These are phyloP conservation scores for Semotilus atromaculatus DNA, from an alignment of 2,797 vertebrate species.

Conservation along the genomic window DNA sequence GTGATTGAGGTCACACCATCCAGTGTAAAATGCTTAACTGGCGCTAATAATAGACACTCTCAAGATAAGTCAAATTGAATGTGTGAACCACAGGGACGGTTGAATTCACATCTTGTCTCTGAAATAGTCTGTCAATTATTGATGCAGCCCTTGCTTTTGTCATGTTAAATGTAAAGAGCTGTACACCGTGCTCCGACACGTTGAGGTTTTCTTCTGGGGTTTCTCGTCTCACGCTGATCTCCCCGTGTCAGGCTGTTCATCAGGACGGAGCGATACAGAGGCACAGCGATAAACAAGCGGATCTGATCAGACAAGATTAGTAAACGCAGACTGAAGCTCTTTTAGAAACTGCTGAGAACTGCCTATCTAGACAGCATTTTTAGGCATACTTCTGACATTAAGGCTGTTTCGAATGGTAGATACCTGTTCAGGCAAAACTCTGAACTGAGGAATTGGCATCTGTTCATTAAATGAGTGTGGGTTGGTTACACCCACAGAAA, in stretches of 20 bases:
- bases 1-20: background rate
- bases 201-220: background rate
- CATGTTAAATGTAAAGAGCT: conserved; percentile 4
- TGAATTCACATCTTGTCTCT: background rate
- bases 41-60: background rate
- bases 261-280: conserved; percentile 6
- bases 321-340: conserved; percentile 17
- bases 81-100: background rate
- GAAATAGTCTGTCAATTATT: conserved; percentile 9
- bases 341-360: background rate
- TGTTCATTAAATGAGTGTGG: background rate
- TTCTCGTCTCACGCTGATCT: conserved; percentile 3
- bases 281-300: conserved; percentile 14
- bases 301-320: conserved; percentile 49
- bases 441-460: background rate
- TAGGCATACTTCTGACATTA: background rate
- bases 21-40: background rate
- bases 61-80: background rate
- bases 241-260: conserved; percentile 37
- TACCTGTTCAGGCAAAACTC: background rate
- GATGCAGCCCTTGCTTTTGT: conserved; percentile 13
- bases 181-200: background rate
- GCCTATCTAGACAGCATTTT: conserved; percentile 7
- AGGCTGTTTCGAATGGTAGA: background rate
- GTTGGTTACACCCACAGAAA: background rate